Percentiles rank a stretch among this genome's conserved stretches.
These are phyloP conservation scores for Ptychadena robeensis DNA, from an alignment of 2,797 vertebrate species.

Conservation along the genomic window DNA sequence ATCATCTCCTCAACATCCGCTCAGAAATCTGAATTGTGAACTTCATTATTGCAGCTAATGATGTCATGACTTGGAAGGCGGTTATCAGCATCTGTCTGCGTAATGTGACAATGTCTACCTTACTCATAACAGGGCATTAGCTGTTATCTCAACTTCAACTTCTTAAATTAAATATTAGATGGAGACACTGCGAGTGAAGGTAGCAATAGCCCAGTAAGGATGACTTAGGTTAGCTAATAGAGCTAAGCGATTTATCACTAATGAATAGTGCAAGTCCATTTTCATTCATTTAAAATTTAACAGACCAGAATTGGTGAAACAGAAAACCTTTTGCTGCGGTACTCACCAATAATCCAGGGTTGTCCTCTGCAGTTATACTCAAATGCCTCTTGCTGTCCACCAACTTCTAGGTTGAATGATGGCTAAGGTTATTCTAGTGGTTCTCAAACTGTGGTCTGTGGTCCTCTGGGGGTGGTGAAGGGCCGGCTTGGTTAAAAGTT, in stretches of 20 bases:
- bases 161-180: slow-evolving; percentile 19
- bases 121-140: background rate
- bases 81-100: slow-evolving; percentile 32
- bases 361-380: too few relatives aligned
- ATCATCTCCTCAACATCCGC: slow-evolving; percentile 33
- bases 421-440: too few relatives aligned
- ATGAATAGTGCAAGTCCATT: background rate
- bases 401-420: too few relatives aligned
- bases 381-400: too few relatives aligned
- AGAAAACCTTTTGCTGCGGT: too few relatives aligned
- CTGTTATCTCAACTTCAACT: background rate
- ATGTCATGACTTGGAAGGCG: slow-evolving; percentile 42
- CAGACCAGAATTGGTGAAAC: too few relatives aligned
- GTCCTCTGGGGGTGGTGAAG: too few relatives aligned
- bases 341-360: too few relatives aligned
- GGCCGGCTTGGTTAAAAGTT: too few relatives aligned
- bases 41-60: slow-evolving; percentile 45
- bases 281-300: too few relatives aligned
- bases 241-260: background rate
- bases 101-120: slow-evolving; percentile 26
- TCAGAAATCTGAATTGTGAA: slow-evolving; percentile 12
- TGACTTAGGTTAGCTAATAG: background rate
- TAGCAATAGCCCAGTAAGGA: background rate
- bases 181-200: background rate
- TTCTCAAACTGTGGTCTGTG: too few relatives aligned